Evolutionary conservation across 1,140 invertebrate genomes (phyloP).

Genomic region (Formica exsecta): DNA sequence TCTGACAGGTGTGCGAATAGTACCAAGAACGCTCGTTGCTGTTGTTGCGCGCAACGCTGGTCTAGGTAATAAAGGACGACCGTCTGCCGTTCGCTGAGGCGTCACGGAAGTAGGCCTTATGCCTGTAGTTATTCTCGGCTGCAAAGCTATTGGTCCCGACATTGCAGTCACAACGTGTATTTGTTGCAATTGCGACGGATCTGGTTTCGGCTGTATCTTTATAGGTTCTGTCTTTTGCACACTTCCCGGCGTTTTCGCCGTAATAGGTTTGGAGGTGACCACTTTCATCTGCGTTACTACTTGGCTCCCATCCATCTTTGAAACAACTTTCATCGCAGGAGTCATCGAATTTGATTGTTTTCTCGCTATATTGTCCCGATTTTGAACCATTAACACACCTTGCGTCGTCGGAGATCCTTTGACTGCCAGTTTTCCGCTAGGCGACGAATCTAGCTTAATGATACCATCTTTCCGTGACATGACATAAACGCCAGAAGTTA

Average conservation of each 20-base stretch:
- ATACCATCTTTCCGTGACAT: slow-evolving; percentile 92
- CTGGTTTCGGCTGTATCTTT: slow-evolving; percentile 85
- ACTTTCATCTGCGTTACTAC: slow-evolving; percentile 85
- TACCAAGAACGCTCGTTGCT: slow-evolving; percentile 80
- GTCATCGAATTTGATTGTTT: slow-evolving; percentile 83
- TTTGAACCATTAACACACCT: slow-evolving; percentile 84
- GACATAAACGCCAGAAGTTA: slow-evolving; percentile 90
- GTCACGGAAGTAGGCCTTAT: slow-evolving; percentile 72
- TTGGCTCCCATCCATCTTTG: slow-evolving; percentile 84
- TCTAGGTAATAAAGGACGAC: slow-evolving; percentile 82
- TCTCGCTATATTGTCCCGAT: slow-evolving; percentile 81
- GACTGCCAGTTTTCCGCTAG: slow-evolving; percentile 86
- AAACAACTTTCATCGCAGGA: slow-evolving; percentile 83
- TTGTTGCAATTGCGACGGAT: slow-evolving; percentile 83
- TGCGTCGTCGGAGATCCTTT: slow-evolving; percentile 78
- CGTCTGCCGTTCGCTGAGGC: slow-evolving; percentile 76
- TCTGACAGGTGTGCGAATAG: slow-evolving; percentile 79
- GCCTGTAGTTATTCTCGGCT: slow-evolving; percentile 78
- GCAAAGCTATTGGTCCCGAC: slow-evolving; percentile 77
- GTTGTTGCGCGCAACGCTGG: slow-evolving; percentile 78
- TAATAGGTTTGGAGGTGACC: slow-evolving; percentile 77
- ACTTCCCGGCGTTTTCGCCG: slow-evolving; percentile 75
- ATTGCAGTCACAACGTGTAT: slow-evolving; percentile 84
- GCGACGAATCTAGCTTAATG: slow-evolving; percentile 89
- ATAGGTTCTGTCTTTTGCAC: slow-evolving; percentile 83